Percentiles rank a stretch among this genome's conserved stretches.
These are phyloP conservation scores for Hypsopygia costalis DNA, from an alignment of 2,888 invertebrate genomes.

Conservation along the genomic window DNA sequence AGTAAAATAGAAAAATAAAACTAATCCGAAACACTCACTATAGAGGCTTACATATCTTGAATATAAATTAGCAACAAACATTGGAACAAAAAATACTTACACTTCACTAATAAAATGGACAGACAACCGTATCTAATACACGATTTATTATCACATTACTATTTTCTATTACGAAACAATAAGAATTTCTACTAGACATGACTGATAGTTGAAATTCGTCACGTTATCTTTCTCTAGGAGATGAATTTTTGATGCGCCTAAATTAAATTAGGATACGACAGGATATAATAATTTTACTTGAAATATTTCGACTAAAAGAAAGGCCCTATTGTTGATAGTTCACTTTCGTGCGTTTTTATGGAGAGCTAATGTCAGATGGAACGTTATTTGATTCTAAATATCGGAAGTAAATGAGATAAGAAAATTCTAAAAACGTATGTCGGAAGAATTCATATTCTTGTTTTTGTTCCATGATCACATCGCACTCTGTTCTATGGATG, in stretches of 20 bases:
- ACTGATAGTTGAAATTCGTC: constrained; percentile 45
- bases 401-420: too few relatives aligned
- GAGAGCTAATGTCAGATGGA: too few relatives aligned
- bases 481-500: too few relatives aligned
- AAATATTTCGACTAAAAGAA: too few relatives aligned
- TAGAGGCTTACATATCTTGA: constrained; percentile 54
- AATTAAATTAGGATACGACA: not conserved
- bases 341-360: too few relatives aligned
- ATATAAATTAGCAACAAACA: constrained; percentile 60
- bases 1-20: constrained; percentile 35
- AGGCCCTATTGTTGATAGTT: too few relatives aligned
- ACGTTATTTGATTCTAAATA: too few relatives aligned
- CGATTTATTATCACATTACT: constrained; percentile 57
- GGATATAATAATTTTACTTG: too few relatives aligned
- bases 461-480: too few relatives aligned
- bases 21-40: constrained; percentile 43
- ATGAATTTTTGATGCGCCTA: constrained; percentile 10
- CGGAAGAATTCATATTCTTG: too few relatives aligned
- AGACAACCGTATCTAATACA: constrained; percentile 57
- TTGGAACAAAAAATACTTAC: constrained; percentile 33
- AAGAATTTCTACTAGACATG: constrained; percentile 26
- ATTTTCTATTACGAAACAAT: constrained; percentile 58
- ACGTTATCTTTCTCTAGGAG: constrained; percentile 25
- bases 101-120: constrained; percentile 39
- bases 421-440: too few relatives aligned